Conservation (phyloP, 2,797 vertebrate species). For the Ispidina picta region DNA sequence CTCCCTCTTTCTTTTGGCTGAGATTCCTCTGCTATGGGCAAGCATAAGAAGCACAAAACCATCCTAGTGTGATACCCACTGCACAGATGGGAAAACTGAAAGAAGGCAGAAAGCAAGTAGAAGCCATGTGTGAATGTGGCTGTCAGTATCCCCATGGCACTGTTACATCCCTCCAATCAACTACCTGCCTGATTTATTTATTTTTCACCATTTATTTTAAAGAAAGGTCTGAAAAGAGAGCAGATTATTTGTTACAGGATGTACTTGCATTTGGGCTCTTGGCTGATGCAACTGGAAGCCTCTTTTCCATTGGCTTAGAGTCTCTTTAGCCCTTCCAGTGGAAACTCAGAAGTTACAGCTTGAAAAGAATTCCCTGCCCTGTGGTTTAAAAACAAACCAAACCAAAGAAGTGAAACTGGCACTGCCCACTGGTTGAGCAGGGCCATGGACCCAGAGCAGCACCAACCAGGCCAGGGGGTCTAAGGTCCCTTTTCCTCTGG, state of each 20-base stretch:
- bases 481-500: constrained; percentile 78
- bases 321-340: constrained; percentile 33
- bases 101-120: neutral
- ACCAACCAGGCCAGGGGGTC: constrained; percentile 60
- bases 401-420: neutral
- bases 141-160: neutral
- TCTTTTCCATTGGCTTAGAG: constrained; percentile 37
- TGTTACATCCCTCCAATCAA: neutral
- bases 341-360: constrained; percentile 41
- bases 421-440: neutral
- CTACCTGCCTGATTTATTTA: no score
- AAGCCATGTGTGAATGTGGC: neutral
- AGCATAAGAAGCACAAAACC: neutral
- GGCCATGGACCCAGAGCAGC: neutral
- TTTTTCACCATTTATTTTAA: neutral
- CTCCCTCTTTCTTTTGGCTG: neutral
- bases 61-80: accelerated
- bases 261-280: neutral
- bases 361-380: constrained; percentile 33
- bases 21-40: neutral
- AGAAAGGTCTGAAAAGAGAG: neutral
- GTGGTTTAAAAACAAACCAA: neutral
- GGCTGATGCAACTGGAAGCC: constrained; percentile 16
- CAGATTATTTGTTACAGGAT: neutral
- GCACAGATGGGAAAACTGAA: neutral